phyloP scores from a whole-genome alignment of 2,113 vertebrate genomes.

The Tachysurus fulvidraco region DNA sequence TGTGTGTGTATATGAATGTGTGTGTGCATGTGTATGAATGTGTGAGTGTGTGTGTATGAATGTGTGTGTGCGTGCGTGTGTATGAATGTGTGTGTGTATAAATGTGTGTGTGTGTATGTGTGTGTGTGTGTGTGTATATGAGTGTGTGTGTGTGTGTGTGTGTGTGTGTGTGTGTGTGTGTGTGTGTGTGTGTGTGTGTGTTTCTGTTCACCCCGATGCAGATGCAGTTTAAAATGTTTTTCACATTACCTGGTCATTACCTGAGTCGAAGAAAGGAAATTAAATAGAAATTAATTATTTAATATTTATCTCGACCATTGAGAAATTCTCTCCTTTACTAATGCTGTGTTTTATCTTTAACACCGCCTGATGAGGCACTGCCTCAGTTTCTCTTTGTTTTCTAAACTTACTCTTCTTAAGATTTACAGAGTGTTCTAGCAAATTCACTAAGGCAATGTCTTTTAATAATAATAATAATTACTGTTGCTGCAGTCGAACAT shows the following conservation, averaged over 20 bases:
- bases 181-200: no score
- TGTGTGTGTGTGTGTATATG: no score
- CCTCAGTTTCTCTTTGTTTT: background rate
- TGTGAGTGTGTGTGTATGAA: no score
- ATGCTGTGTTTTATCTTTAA: background rate
- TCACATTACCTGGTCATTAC: background rate
- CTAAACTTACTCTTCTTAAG: background rate
- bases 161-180: no score
- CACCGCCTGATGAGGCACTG: background rate
- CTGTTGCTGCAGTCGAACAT: background rate
- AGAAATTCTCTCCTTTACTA: background rate
- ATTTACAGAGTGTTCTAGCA: background rate
- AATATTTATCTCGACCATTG: background rate
- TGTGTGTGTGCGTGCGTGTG: no score
- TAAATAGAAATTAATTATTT: background rate
- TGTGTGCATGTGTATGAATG: no score
- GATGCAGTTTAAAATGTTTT: background rate
- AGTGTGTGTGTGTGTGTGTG: no score
- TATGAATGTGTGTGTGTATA: no score
- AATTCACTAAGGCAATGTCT: background rate
- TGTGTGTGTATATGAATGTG: no score
- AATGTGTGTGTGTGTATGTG: no score
- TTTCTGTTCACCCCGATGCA: no score
- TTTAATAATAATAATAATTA: background rate
- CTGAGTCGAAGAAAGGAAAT: background rate